These are phyloP conservation scores for Heliocidaris erythrogramma DNA, from an alignment of 35 echinoderm and acorn worm species.

Conservation along the genomic window DNA sequence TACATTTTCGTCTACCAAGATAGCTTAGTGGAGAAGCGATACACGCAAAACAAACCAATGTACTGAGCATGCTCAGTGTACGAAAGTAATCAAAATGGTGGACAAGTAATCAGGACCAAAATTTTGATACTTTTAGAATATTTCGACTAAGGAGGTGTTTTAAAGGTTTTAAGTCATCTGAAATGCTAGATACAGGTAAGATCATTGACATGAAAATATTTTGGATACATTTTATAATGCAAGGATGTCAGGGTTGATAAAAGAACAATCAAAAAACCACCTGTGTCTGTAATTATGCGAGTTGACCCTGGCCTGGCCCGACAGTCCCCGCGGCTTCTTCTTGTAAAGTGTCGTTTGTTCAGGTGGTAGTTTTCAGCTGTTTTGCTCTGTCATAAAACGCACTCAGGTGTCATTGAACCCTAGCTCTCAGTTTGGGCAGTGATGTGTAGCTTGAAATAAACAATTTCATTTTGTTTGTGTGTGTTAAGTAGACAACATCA, in stretches of 20 bases:
- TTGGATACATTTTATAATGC: background rate
- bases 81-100: background rate
- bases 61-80: conserved; percentile 38
- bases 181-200: background rate
- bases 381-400: background rate
- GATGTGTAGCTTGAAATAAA: background rate
- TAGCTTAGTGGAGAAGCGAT: background rate
- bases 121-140: background rate
- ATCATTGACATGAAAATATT: background rate
- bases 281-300: background rate
- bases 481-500: too few species aligned
- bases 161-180: background rate
- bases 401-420: background rate
- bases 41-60: background rate
- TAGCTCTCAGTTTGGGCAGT: background rate
- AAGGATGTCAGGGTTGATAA: background rate
- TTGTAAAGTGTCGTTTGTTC: background rate
- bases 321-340: background rate
- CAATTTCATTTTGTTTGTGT: too few species aligned
- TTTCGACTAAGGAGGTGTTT: background rate
- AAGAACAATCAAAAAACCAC: background rate
- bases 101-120: background rate
- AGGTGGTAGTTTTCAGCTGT: background rate
- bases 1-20: background rate
- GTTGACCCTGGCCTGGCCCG: background rate